Base-by-base conservation (phyloP, 2,888 invertebrate genomes). In the Clunio marinus region DNA sequence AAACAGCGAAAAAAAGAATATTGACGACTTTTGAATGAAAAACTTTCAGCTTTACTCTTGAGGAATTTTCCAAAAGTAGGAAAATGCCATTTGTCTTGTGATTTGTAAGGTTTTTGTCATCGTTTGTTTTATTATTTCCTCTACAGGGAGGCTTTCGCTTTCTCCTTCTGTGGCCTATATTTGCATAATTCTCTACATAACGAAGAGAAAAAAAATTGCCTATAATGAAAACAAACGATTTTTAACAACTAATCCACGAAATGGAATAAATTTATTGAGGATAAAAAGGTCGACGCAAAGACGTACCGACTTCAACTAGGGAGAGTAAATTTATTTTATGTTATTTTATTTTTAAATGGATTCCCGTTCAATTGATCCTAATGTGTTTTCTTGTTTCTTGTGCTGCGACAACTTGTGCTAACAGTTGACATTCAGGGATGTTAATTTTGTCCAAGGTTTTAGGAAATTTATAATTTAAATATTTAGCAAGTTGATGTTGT, bases 71-170 rank as follows among this genome's bases (percentile, higher is more conserved):
- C 57, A 25, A 57, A 51, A 24, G 15, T 24, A 17, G 59, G 35
- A 59, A 59, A 28, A 28, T 28, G 20, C 59, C 59, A 59, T 59
- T 59, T 59, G 59, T 59, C 59, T 59, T 59, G 28, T 59, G 59
- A 59, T 59, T 59, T 59, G 59, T 28, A 32, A 13, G 25, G 5
- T 57, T 57, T 24, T 57, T 57, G 51, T 51, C 51, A 22, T 57
- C 57, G n/a, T n/a, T 57, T 45, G 45, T 17, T 45, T 22, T 15
- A 55, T 7, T 22, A 20, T 22, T 45, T 22, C 17, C 51, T 51
- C 51, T 51, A 51, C 51, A n/a, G 51, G 51, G 51, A 51, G 51
- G 5, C 22, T 51, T 27, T 17, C 17, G 2, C 17, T 22, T 7
- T 55, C 20, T 55, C 24, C 24, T 5, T 58, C 17, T 3, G 35